These are phyloP conservation scores for Cyanoramphus novaezelandiae DNA, from an alignment of 2,113 vertebrate species.

Conservation along the genomic window DNA sequence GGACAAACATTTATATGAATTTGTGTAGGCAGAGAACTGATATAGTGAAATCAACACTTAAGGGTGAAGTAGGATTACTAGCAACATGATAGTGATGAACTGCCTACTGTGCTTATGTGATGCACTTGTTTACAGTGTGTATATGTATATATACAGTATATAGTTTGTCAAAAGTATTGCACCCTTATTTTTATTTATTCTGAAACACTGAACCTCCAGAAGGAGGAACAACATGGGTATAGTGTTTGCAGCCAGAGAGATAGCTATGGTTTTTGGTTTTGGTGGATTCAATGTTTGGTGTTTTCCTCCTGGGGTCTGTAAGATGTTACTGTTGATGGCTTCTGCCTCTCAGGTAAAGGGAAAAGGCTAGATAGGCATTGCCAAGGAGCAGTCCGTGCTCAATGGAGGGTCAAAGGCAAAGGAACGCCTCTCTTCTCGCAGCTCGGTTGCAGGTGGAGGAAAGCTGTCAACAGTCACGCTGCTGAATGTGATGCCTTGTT, in stretches of 20 bases:
- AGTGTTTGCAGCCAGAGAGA: background rate
- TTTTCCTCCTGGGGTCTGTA: background rate
- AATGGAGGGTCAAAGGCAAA: background rate
- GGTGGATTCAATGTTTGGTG: background rate
- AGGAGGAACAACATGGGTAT: background rate
- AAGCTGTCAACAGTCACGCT: background rate
- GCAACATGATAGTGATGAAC: background rate
- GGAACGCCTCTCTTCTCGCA: background rate
- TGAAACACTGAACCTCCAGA: background rate
- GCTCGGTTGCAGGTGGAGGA: background rate
- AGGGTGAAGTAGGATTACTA: background rate
- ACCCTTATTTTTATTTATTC: background rate
- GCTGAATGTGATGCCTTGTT: background rate
- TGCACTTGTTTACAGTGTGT: background rate
- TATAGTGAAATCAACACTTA: background rate
- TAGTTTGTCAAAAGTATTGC: background rate
- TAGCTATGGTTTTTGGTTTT: accelerated
- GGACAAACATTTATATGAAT: background rate
- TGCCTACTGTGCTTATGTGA: background rate
- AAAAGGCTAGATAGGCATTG: background rate
- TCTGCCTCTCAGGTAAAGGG: background rate
- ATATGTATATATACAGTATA: background rate
- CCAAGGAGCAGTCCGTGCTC: too few relatives aligned
- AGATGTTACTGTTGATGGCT: background rate
- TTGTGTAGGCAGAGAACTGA: background rate